These are phyloP conservation scores for Lycocerus yunnanus DNA, from an alignment of 2,888 invertebrate genomes.

Conservation along the genomic window DNA sequence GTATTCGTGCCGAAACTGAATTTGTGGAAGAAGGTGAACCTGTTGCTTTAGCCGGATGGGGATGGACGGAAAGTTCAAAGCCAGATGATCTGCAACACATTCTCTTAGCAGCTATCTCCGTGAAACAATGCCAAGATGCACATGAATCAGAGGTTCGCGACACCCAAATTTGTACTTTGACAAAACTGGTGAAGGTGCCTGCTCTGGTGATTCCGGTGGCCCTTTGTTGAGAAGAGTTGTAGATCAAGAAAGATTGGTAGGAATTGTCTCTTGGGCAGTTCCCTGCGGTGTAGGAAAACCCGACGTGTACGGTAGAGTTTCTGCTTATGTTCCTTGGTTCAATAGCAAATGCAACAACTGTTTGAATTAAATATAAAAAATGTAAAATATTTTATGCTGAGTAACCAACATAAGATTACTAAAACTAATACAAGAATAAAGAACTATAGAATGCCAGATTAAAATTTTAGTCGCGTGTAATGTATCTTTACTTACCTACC, in stretches of 20 bases:
- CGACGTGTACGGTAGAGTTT: conserved; percentile 4
- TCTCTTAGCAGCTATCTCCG: conserved; percentile 56
- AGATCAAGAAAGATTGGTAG: background rate
- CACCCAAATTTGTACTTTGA: conserved; percentile 62
- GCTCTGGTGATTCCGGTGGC: conserved; percentile 31
- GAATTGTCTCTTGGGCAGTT: conserved; percentile 1
- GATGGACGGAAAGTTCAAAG: conserved; percentile 32
- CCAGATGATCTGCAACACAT: conserved; percentile 63
- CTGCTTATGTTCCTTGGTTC: conserved; percentile 25
- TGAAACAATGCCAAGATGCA: conserved; percentile 53
- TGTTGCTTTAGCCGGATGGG: conserved; percentile 28
- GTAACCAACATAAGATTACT: no score
- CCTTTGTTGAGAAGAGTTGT: conserved; percentile 7
- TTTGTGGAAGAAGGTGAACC: conserved; percentile 11
- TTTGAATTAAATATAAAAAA: conserved; percentile 23
- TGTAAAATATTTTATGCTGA: no score
- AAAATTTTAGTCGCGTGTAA: no score
- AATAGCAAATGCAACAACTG: background rate
- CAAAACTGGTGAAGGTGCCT: conserved; percentile 45
- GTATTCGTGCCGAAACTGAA: conserved; percentile 18
- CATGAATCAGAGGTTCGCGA: conserved; percentile 48
- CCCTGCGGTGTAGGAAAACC: background rate
- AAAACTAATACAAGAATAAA: no score
- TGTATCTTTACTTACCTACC: no score
- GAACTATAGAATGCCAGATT: no score